These are phyloP conservation scores for Crotalus tigris DNA, from an alignment of 2,113 vertebrate species.

Conservation along the genomic window DNA sequence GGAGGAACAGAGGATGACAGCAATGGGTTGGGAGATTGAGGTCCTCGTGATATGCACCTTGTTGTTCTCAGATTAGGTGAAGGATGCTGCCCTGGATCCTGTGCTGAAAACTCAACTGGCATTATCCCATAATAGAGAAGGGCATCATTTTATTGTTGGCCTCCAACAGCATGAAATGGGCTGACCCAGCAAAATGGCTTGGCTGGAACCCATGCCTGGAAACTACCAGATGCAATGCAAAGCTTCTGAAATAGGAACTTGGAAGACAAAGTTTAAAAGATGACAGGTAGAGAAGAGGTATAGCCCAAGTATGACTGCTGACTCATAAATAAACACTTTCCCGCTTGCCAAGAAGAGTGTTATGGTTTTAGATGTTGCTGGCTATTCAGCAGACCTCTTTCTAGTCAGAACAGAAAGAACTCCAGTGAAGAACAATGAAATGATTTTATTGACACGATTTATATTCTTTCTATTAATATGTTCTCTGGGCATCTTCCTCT, in stretches of 20 bases:
- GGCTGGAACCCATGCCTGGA: neutral
- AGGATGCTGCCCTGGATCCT: neutral
- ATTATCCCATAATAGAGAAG: neutral
- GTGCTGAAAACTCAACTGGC: neutral
- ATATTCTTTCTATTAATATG: neutral
- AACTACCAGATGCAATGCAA: no score
- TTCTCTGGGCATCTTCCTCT: neutral
- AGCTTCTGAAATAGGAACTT: neutral
- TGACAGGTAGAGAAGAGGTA: neutral
- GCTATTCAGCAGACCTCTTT: neutral
- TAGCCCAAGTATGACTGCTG: neutral
- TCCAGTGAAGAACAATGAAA: neutral
- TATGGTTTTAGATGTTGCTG: neutral
- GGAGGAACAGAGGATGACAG: neutral
- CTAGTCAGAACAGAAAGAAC: neutral
- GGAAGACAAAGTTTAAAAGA: neutral
- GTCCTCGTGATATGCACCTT: neutral
- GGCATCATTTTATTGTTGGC: neutral
- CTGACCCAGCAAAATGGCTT: neutral
- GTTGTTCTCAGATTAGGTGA: neutral
- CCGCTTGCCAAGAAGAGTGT: neutral
- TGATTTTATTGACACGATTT: neutral
- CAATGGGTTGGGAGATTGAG: neutral
- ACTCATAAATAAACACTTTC: neutral
- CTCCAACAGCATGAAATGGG: neutral